A percentile compares a stretch with the other conserved stretches of the same genome.
Conservation (phyloP, 1,140 invertebrate genomes). For the Oryzaephilus surinamensis region DNA sequence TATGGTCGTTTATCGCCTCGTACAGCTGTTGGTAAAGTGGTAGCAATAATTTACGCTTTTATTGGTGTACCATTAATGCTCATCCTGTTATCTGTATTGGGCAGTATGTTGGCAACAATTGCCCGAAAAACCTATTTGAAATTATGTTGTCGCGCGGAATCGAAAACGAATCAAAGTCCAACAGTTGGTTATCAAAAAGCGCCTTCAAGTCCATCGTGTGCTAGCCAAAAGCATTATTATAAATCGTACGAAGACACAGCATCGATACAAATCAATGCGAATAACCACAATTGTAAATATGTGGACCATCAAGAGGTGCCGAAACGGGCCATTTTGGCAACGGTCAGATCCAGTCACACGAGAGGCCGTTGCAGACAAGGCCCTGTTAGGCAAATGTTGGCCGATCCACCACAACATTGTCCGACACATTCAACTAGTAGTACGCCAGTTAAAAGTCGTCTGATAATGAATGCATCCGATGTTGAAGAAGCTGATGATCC, state of each 20-base stretch:
- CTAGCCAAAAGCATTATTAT: not conserved
- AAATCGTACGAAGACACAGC: conserved; percentile 21
- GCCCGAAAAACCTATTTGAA: conserved; percentile 61
- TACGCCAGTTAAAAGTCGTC: conserved; percentile 22
- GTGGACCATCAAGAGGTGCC: conserved; percentile 28
- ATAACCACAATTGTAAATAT: conserved; percentile 25
- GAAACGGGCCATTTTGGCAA: conserved; percentile 32
- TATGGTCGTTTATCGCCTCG: conserved; percentile 72
- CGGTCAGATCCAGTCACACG: conserved; percentile 27
- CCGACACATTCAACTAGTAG: conserved; percentile 23
- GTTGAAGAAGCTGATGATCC: conserved; percentile 32
- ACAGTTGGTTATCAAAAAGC: conserved; percentile 32
- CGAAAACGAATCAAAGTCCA: conserved; percentile 17
- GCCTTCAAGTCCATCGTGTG: conserved; percentile 26
- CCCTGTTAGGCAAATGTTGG: conserved; percentile 30
- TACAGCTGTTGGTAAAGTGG: conserved; percentile 63
- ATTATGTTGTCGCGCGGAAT: conserved; percentile 46
- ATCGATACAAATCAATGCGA: conserved; percentile 27
- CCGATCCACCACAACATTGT: conserved; percentile 24
- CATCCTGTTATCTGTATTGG: conserved; percentile 76
- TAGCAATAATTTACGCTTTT: conserved; percentile 79
- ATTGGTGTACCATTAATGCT: conserved; percentile 78
- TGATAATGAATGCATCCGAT: conserved; percentile 21
- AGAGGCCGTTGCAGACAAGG: conserved; percentile 30
- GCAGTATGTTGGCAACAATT: conserved; percentile 63